Conservation (phyloP, 2,797 vertebrate species). For the Discoglossus pictus region DNA sequence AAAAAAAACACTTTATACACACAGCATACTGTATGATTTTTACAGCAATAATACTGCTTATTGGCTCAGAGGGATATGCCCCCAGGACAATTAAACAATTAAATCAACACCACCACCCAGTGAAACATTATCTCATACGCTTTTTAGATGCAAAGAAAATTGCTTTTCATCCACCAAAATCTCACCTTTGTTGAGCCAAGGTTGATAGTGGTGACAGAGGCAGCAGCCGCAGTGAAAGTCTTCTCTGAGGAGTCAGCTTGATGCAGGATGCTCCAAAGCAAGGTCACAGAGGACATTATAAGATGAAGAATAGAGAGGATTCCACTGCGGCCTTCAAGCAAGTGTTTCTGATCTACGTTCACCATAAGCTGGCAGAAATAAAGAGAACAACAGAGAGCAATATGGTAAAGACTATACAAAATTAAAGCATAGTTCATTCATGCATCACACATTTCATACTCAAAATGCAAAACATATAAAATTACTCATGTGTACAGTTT, state of each 20-base stretch:
- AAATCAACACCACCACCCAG: not conserved
- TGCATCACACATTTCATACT: too few relatives aligned
- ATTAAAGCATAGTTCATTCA: not conserved
- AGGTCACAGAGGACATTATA: conserved; percentile 96
- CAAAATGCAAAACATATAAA: not conserved
- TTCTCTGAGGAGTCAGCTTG: conserved; percentile 90
- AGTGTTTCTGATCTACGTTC: conserved; percentile 92
- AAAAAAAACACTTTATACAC: too few relatives aligned
- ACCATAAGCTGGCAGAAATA: conserved; percentile 80
- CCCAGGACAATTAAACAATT: too few relatives aligned
- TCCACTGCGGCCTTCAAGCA: conserved; percentile 91
- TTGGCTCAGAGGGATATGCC: too few relatives aligned
- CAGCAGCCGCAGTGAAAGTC: conserved; percentile 78
- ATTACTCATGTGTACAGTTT: too few relatives aligned
- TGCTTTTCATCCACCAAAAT: too few relatives aligned
- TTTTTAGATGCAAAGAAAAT: too few relatives aligned
- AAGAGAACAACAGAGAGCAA: conserved; percentile 1
- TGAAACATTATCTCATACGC: too few relatives aligned
- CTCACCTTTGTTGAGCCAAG: conserved; percentile 95
- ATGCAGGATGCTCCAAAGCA: conserved; percentile 92
- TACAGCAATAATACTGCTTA: too few relatives aligned
- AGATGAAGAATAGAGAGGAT: conserved; percentile 96
- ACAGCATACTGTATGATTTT: too few relatives aligned
- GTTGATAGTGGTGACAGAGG: conserved; percentile 90
- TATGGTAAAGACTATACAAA: too few relatives aligned